Evolutionary conservation across 1,140 invertebrate species (phyloP).

Genomic region (Drosophila melanica): DNA sequence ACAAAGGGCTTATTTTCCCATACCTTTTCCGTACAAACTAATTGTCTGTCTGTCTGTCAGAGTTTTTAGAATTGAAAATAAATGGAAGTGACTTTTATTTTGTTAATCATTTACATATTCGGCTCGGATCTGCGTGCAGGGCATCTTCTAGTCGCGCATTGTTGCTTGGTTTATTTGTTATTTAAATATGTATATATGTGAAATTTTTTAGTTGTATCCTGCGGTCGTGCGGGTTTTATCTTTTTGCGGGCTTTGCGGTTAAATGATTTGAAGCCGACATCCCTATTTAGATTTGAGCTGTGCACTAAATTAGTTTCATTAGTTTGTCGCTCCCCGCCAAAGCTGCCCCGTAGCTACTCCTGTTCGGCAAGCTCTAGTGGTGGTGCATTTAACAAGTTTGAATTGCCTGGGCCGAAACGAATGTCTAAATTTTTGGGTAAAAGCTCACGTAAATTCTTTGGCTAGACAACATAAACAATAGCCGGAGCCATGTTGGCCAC

Average conservation of each 20-base stretch:
- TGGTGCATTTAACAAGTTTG: conserved; percentile 51
- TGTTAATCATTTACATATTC: too few species aligned
- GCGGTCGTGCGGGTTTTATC: conserved; percentile 34
- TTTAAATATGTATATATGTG: conserved; percentile 5
- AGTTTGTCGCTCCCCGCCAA: conserved; percentile 36
- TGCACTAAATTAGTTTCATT: conserved; percentile 81
- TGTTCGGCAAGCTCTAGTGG: not conserved
- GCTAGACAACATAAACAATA: conserved; percentile 80
- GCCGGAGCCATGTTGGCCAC: conserved; percentile 32
- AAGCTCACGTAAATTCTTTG: conserved; percentile 71
- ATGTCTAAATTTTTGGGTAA: conserved; percentile 26
- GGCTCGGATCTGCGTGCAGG: too few species aligned
- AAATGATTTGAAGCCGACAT: conserved; percentile 73
- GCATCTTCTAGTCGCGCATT: too few species aligned
- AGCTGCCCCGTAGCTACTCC: not conserved
- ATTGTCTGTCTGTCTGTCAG: too few species aligned
- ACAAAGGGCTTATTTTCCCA: too few species aligned
- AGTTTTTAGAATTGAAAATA: too few species aligned
- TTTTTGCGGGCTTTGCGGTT: conserved; percentile 49
- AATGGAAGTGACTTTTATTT: too few species aligned
- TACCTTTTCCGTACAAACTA: too few species aligned
- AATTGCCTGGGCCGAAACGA: conserved; percentile 21
- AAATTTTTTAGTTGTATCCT: conserved; percentile 45
- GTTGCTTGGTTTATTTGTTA: too few species aligned
- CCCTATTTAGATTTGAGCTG: conserved; percentile 62